A percentile compares a stretch with the other conserved stretches of the same genome.
Evolutionary conservation across 2,113 vertebrate genomes (phyloP).

Genomic region (Rhagologus leucostigma): DNA sequence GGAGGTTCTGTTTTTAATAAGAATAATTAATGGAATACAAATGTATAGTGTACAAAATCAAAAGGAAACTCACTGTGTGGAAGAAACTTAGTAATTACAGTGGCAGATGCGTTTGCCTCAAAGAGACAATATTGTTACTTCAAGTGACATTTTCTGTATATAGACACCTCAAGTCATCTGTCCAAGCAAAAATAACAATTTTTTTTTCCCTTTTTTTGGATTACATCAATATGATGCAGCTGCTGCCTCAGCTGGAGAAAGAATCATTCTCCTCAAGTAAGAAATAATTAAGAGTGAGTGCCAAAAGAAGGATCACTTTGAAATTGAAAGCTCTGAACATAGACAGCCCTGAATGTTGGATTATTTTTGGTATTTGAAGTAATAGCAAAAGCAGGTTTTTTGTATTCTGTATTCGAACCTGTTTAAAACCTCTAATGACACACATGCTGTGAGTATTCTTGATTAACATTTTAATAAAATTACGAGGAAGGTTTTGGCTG

Average conservation of each 20-base stretch:
- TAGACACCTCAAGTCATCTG: not conserved
- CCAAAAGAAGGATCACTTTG: not conserved
- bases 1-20: not conserved
- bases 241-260: not conserved
- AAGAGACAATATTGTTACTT: not conserved
- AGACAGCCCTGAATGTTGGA: not conserved
- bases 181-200: not conserved
- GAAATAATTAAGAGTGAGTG: constrained; percentile 8
- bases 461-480: constrained; percentile 1
- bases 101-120: not conserved
- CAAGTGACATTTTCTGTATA: not conserved
- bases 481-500: not conserved
- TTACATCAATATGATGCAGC: not conserved
- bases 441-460: not conserved
- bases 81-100: not conserved
- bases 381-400: not conserved
- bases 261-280: not conserved
- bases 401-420: not conserved
- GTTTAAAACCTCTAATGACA: not conserved
- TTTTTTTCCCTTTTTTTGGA: not conserved
- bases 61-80: not conserved
- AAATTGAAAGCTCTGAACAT: constrained; percentile 4
- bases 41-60: not conserved
- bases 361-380: constrained; percentile 6
- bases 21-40: not conserved